A percentile compares a stretch with the other conserved stretches of the same genome.
Conservation (phyloP, 2,113 vertebrate genomes). For the Cyrtonyx montezumae region DNA sequence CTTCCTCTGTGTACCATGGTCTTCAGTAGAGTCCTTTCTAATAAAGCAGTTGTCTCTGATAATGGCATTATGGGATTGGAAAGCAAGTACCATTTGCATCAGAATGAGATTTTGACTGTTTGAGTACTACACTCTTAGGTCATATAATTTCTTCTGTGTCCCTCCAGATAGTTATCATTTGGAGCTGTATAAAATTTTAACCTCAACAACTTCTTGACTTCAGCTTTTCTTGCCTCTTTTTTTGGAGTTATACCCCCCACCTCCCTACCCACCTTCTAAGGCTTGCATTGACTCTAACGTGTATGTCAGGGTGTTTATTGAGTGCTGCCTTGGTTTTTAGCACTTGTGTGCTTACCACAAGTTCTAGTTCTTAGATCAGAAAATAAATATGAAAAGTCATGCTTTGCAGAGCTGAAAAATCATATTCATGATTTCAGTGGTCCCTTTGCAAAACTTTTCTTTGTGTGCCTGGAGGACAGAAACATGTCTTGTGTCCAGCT, state of each 20-base stretch:
- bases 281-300: neutral
- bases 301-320: neutral
- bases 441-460: neutral
- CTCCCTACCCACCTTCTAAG: neutral
- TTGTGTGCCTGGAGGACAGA: accelerated
- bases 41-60: neutral
- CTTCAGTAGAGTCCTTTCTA: neutral
- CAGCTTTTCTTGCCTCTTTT: neutral
- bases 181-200: neutral
- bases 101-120: neutral
- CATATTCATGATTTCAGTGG: neutral
- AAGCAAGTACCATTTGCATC: neutral
- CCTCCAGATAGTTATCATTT: neutral
- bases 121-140: neutral
- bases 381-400: neutral
- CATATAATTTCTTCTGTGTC: neutral
- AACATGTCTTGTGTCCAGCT: accelerated
- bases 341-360: neutral
- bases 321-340: neutral
- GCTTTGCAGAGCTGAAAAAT: neutral
- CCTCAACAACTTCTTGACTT: neutral
- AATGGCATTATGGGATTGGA: neutral
- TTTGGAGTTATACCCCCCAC: neutral
- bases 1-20: neutral
- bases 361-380: neutral